These are phyloP conservation scores for Natator depressus DNA, from an alignment of 2,113 vertebrate species.

Conservation along the genomic window DNA sequence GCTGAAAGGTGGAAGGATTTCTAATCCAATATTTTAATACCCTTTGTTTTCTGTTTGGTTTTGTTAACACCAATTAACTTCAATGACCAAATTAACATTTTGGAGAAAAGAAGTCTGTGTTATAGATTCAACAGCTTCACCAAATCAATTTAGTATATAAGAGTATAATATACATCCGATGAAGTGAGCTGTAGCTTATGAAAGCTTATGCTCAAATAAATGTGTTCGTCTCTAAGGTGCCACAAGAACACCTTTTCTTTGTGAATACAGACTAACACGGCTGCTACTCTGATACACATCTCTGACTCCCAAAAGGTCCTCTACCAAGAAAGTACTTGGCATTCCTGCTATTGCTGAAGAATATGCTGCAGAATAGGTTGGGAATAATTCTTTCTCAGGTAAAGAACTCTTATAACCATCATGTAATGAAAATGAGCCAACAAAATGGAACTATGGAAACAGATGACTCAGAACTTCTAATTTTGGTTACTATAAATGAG, in stretches of 20 bases:
- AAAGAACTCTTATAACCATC: background rate
- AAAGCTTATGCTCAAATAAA: too few species aligned
- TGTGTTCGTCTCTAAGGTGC: too few species aligned
- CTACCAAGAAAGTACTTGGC: background rate
- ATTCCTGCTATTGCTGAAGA: background rate
- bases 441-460: background rate
- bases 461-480: background rate
- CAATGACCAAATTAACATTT: background rate
- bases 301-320: background rate
- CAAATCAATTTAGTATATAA: background rate
- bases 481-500: background rate
- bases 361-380: background rate
- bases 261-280: too few species aligned
- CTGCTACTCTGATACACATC: background rate
- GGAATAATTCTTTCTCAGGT: background rate
- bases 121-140: background rate
- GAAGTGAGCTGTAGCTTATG: too few species aligned
- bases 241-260: too few species aligned
- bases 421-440: background rate
- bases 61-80: background rate
- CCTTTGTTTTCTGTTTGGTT: background rate
- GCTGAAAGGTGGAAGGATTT: background rate
- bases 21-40: background rate
- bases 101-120: background rate
- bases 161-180: background rate